Evolutionary conservation across 2,797 vertebrate species (phyloP), one percentile per base, ranked within the genome.

Genomic region (Galaxias olidus): DNA sequence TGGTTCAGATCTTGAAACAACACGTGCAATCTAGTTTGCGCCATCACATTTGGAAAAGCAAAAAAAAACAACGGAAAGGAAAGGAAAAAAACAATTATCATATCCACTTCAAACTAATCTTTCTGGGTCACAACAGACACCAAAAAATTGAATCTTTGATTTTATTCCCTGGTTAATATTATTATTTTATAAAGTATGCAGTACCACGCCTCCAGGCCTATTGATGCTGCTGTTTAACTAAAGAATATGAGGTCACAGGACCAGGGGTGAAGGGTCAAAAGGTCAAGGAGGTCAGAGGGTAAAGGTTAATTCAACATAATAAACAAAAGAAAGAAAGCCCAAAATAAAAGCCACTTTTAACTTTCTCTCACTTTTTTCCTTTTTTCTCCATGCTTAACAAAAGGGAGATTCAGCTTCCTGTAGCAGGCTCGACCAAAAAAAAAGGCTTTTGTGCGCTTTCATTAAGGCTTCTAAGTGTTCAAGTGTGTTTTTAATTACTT

Each of bases 391-490:
- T 6, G 30, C 30, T 3, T 30, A 30, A 3, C 30, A 76, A 66
- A 59, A 73, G 86, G 74, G 74, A 73, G 69, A 56, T 74, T 84
- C 61, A 61, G 68, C 71, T 86, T 90, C 77, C 78, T 86, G 85
- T 84, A 68, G 30, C 30, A 84, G 90, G 90, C 89, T 90, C 84
- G 86, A 86, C 88, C 77, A 78, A 89, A 93, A 88, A 78, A 89
- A 93, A 88, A 30, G 30, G 85, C 86, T 86, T 85, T 83, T 90
- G 87, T 86, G 88, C 73, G 78, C 90, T 92, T 91, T 84, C 82
- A 80, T 89, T 90, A 91, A 92, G 89, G 90, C 91, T 90, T 88
- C 84, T 87, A 87, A 76, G 83, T 86, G 87, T 91, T 89, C 76
- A 72, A 84, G 74, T 83, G 65, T 80, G 66, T 77, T 19, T 77